Base-by-base conservation (phyloP, 2,888 invertebrate species). In the Fissipunctia ypsillon region DNA sequence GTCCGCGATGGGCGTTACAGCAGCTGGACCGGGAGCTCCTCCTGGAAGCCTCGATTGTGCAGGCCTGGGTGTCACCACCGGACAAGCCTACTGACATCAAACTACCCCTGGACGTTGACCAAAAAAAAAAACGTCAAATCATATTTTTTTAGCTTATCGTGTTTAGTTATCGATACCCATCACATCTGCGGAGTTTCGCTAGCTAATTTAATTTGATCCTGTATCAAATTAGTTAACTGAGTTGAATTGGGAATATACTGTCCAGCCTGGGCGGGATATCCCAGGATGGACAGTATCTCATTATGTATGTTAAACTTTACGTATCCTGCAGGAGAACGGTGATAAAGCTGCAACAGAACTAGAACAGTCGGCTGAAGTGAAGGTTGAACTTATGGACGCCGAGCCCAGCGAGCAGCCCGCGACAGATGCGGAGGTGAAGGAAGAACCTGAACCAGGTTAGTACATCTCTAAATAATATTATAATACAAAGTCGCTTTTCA, bases 381-480 rank as follows among this genome's bases (percentile, higher is more conserved):
- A 72, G 56, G 28, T 10, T 0, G 80, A 82, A 16, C 38, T 80
- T 4, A 84, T 84, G 84, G 83, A 84, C 2, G 60, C 75, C 2
- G 80, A 85, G 19, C 64, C 52, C 0, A 64, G 48, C 41, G 74
- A 66, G 14, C n/a, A 25, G 14, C 45, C 57, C 5, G 43, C 43
- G 0, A n/a, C 57, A 1, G 65, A 45, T 0, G 16, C 19, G 0
- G 52, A 61, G 0, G 19, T 66, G 10, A 79, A 79, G 22, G 69
- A 80, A 7, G 81, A 79, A 52, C 22, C 50, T 0, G 64, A 22
- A 25, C 63, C 65, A 31, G 78, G 78, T 78, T 12, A 54, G 80
- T 38, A 38, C 25, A 56, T 7, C 10, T n/a, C n/a, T 31, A 31
- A 28, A 22, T 12, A 28, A 22, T 12, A 25, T 19, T 61, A 41